Evolutionary conservation across 2,797 vertebrate species (phyloP), one percentile per base, ranked within the genome.

Genomic region (Champsocephalus gunnari): DNA sequence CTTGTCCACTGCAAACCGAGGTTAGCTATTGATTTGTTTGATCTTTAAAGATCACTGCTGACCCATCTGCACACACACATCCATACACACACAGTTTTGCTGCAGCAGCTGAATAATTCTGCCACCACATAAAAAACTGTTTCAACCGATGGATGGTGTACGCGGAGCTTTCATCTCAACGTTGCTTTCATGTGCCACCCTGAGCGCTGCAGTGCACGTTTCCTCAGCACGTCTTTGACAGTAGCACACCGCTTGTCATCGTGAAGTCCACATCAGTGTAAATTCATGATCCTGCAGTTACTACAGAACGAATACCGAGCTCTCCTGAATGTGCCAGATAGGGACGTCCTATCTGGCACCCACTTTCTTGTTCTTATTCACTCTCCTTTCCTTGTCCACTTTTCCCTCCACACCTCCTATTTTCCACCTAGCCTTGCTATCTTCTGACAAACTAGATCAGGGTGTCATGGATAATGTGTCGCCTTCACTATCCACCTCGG

Each of bases 91-190:
- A 38, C 47, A 74, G 55, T 89, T 89, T 87, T 87, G 83, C 81
- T 84, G 88, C 82, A 83, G 84, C 47, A 48, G 65, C 81, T 73
- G 80, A 88, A 90, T 90, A 79, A 90, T 90, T 88, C 85, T 73
- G 73, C 79, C 83, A 28, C 79, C 73, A 61, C 78, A 71, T 73
- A 38, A 38, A 38, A 82, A 84, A 77, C 67, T 0, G 61, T 70
- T 84, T 74, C 61, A 72, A 58, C 47, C 68, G 14, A 2, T 3
- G 41, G 62, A 71, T 62, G 79, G 73, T 68, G 19, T 7, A 19
- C 19, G 41, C 65, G 28, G 60, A 13, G 80, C 87, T 92, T 91
- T 92, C 83, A 89, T 91, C 88, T 87, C 7, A 21, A 77, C 14
- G 73, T 66, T 17, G 72, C 86, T 87, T 90, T 92, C 73, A 87